Evolutionary conservation across 2,797 vertebrate species (phyloP), one percentile per base, ranked within the genome.

Genomic region (Pipistrellus kuhlii): DNA sequence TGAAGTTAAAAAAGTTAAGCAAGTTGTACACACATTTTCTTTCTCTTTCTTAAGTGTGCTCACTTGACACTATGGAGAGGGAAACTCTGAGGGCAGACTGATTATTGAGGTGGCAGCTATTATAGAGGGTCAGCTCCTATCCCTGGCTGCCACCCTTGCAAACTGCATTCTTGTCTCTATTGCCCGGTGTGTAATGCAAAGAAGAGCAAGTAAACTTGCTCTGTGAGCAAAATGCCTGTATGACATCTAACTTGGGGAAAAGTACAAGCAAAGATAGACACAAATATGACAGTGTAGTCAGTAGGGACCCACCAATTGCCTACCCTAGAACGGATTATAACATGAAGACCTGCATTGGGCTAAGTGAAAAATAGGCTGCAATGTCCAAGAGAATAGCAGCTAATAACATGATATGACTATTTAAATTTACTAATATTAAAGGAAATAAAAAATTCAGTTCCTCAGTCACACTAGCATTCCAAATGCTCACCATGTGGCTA

Each of bases 21-120:
- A 78, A 88, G 44, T 12, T 76, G 6, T 17, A 78, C 10, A 69
- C 48, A 69, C 44, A 62, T 72, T 94, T 69, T 80, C 30, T 41
- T 88, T 77, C 35, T 88, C 73, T 92, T 93, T 71, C 71, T 83
- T 72, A 68, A 57, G 84, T 55, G 15, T 53, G 23, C 71, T 84
- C 7, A 8, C 21, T 73, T 73, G 38, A 35, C 20, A 48, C 68
- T 38, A 12, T 17, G 23, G 0, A 64, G 41, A 2, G 27, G 20
- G 5, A 35, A 75, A 30, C 11, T 3, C 9, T 38, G 35, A 57
- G 44, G 35, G 35, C 27, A 10, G 13, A 23, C 23, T 73, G 41
- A 8, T 14, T 55, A 35, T 48, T 59, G 41, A 35, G 2, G 10
- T 30, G 21, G 25, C n/a, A 14, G 71, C 71, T 35, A 32, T 3